Evolutionary conservation across 2,797 vertebrate genomes (phyloP), one percentile per base, ranked within the genome.

Genomic region (Oreortyx pictus): DNA sequence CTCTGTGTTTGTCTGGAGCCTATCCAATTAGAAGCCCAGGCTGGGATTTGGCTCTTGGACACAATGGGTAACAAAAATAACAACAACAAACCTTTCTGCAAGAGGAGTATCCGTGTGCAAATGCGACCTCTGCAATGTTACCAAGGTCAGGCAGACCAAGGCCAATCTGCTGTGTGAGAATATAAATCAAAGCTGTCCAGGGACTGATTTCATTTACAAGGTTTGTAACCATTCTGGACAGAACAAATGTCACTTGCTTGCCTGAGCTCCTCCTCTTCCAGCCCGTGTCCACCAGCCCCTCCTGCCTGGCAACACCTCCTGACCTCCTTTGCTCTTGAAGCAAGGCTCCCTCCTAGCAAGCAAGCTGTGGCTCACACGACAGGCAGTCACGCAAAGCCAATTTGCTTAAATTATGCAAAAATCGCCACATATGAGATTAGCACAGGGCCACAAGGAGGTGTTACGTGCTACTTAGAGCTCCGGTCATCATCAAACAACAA

Each of bases 151-250:
- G 83, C 96, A 88, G 67, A 95, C 56, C 92, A 94, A 76, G 62
- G 59, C 83, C 59, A 91, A 57, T 90, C 67, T 52, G 59, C 78
- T 47, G 47, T 46, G 33, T 33, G 50, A 68, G 77, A 91, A 68
- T 88, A 90, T 95, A 93, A 93, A 94, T 93, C 93, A 92, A 94
- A 94, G 84, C 79, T 96, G 93, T 89, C 95, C 54, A 91, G 80
- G 39, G 90, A 86, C 76, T 82, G 88, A 94, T 93, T 95, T 94
- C 14, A 60, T 95, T 96, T 95, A 93, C 82, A 86, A 80, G 84
- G 89, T 92, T 89, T 87, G 78, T 90, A 94, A 93, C 86, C 76
- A 68, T 74, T 87, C 82, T 66, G 89, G 64, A 88, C 83, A 86
- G 71, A 94, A 94, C 46, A 37, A 89, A 96, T 81, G 64, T 89